Evolutionary conservation across 2,113 vertebrate genomes (phyloP), one percentile per base, ranked within the genome.

Genomic region (Menura novaehollandiae): DNA sequence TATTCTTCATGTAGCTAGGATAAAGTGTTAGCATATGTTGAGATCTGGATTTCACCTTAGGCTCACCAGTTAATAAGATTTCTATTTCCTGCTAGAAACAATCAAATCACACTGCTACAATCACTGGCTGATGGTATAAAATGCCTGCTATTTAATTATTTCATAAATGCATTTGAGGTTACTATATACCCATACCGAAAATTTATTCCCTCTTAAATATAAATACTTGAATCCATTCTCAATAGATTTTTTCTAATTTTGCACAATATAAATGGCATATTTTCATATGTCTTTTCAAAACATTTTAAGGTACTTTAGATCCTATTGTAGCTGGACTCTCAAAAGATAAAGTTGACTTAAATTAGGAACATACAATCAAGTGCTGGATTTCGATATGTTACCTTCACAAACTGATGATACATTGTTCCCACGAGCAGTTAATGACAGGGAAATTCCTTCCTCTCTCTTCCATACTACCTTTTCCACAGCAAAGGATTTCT

Each of bases 31-130:
- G 73, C 58, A 23, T 80, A 56, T 60, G 32, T 58, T 78, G 88
- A 85, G 86, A 77, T 81, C 32, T 52, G 37, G 53, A 82, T 69
- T 62, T 96, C 37, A 93, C 68, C 37, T 88, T 56, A 67, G 23
- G 43, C 68, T 87, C 41, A 69, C 72, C 52, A 78, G 43, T 79
- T 85, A 28, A 9, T 35, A 82, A 74, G 51, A 89, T 74, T 81
- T 81, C 43, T 86, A 43, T 80, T 96, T 95, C 67, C 73, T 64
- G 37, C 52, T 68, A 82, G 91, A 85, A 96, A 85, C 37, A 75
- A 79, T 47, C 37, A 60, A 86, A 79, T 33, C 28, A 46, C 67
- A 85, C 28, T 49, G 56, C 35, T 72, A 19, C 44, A 59, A 74
- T 63, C 59, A 63, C 47, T 47, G 19, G 33, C 35, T 63, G 60